These are phyloP conservation scores for Betta splendens DNA, from an alignment of 2,797 vertebrate genomes.

Conservation along the genomic window DNA sequence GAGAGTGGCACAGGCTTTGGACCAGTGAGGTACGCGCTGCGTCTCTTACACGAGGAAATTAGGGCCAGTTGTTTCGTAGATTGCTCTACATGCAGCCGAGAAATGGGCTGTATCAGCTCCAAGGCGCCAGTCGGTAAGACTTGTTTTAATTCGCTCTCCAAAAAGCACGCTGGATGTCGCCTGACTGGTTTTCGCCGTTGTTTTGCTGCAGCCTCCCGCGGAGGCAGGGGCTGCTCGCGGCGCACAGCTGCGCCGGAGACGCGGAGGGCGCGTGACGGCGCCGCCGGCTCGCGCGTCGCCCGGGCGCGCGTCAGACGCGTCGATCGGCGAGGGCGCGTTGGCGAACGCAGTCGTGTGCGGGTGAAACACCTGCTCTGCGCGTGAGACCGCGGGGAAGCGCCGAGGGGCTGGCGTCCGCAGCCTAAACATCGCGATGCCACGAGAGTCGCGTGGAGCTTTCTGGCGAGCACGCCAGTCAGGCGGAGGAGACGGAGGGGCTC, in stretches of 20 bases:
- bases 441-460: constrained; percentile 67
- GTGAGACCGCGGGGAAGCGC: constrained; percentile 13
- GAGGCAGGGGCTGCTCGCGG: constrained; percentile 47
- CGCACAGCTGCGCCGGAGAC: constrained; percentile 44
- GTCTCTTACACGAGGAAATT: constrained; percentile 42
- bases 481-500: constrained; percentile 43
- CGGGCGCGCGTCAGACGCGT: neutral
- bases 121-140: constrained; percentile 82
- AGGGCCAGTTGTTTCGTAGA: constrained; percentile 27
- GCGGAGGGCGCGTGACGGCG: constrained; percentile 19
- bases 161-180: constrained; percentile 55
- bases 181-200: constrained; percentile 46
- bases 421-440: constrained; percentile 77
- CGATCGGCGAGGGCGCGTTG: too few relatives aligned
- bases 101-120: constrained; percentile 88
- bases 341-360: too few relatives aligned
- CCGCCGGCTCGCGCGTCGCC: constrained; percentile 50
- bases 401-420: constrained; percentile 38
- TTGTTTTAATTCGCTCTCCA: constrained; percentile 46
- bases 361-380: too few relatives aligned
- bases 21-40: constrained; percentile 75
- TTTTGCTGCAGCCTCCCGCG: constrained; percentile 62
- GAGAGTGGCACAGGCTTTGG: constrained; percentile 54
- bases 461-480: constrained; percentile 45
- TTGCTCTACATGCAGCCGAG: constrained; percentile 63